Conservation (phyloP, 64 coral and sea anemone genomes). For the Hydrozoanthus tunicans region DNA sequence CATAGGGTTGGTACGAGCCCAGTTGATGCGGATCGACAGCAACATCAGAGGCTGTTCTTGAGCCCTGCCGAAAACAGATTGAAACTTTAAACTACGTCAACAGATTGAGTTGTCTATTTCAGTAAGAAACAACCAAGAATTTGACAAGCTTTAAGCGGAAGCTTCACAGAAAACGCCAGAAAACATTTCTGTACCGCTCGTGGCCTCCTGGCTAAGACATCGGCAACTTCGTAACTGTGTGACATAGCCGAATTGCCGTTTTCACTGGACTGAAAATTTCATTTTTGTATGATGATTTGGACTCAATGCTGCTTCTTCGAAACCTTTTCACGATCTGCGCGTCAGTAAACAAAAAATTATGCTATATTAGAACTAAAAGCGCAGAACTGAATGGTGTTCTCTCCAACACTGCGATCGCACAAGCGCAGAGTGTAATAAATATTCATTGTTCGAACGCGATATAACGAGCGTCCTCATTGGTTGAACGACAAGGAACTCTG, state of each 20-base stretch:
- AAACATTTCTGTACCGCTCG: neutral
- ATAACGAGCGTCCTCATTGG: constrained; percentile 21
- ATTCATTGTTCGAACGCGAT: neutral
- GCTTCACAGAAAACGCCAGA: neutral
- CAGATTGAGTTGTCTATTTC: neutral
- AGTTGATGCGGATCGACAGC: constrained; percentile 18
- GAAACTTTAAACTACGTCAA: neutral
- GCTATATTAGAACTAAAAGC: neutral
- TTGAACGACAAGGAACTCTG: neutral
- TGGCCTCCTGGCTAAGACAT: constrained; percentile 4
- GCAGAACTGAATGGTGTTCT: neutral
- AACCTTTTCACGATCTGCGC: neutral
- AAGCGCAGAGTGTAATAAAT: constrained; percentile 38
- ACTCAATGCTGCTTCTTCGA: neutral
- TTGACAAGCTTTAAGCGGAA: neutral
- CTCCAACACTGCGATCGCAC: neutral
- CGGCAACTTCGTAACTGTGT: constrained; percentile 12
- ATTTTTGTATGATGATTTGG: neutral
- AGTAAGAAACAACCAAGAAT: neutral
- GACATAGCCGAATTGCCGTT: neutral
- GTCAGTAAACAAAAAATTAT: constrained; percentile 19
- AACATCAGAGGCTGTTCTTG: constrained; percentile 28
- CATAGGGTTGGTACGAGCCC: constrained; percentile 16
- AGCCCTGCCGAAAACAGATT: neutral
- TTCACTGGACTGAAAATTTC: neutral